Conservation (phyloP, 2,888 invertebrate genomes). For the Tipula unca region DNA sequence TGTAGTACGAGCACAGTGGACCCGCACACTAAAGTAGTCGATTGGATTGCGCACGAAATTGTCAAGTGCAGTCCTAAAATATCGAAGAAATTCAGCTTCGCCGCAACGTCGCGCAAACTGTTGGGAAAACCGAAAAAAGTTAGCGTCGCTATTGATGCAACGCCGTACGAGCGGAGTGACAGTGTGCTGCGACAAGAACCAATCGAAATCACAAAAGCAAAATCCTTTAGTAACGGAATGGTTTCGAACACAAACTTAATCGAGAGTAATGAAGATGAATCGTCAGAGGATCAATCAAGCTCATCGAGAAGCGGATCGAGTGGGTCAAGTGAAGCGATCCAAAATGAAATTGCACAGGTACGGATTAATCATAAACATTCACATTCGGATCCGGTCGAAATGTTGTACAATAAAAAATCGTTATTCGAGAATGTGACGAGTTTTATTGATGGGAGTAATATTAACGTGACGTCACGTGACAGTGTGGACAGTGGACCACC, state of each 20-base stretch:
- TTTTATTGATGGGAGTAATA: constrained; percentile 42
- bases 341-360: background rate
- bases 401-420: constrained; percentile 36
- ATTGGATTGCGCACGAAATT: constrained; percentile 77
- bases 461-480: constrained; percentile 69
- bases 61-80: constrained; percentile 60
- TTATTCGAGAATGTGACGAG: constrained; percentile 43
- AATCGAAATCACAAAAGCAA: constrained; percentile 57
- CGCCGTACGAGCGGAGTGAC: constrained; percentile 61
- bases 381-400: constrained; percentile 58
- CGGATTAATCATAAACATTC: constrained; percentile 56
- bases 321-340: background rate
- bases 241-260: constrained; percentile 37
- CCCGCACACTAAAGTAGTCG: constrained; percentile 75
- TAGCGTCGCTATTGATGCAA: constrained; percentile 71
- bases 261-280: constrained; percentile 38
- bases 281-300: constrained; percentile 21
- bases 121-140: constrained; percentile 54
- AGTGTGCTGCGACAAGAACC: constrained; percentile 68
- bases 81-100: constrained; percentile 25
- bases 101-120: constrained; percentile 37
- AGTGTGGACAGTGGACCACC: constrained; percentile 38
- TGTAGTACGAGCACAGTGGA: constrained; percentile 74
- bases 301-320: background rate
- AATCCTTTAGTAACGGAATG: constrained; percentile 29